Conservation (phyloP, 2,888 invertebrate species). For the Eupeodes latifasciatus region DNA sequence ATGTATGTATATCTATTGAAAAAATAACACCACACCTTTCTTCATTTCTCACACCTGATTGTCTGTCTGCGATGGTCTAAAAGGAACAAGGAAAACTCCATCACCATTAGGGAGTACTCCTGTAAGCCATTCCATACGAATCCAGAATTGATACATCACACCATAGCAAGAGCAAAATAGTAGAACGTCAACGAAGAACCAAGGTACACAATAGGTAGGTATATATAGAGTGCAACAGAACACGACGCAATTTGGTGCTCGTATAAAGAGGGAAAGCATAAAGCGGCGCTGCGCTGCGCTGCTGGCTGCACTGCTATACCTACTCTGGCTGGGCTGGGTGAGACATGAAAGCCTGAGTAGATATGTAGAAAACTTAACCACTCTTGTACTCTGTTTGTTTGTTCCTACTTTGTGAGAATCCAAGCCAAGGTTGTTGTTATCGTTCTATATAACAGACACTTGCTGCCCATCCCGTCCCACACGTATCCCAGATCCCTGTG, state of each 20-base stretch:
- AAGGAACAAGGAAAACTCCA: slow-evolving; percentile 27
- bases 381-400: slow-evolving; percentile 39
- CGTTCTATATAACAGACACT: slow-evolving; percentile 74
- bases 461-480: slow-evolving; percentile 38
- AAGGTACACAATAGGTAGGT: slow-evolving; percentile 43
- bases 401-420: slow-evolving; percentile 73
- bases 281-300: background rate
- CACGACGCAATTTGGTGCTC: slow-evolving; percentile 70
- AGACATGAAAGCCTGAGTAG: slow-evolving; percentile 60
- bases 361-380: background rate
- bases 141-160: slow-evolving; percentile 39
- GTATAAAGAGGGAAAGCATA: slow-evolving; percentile 71
- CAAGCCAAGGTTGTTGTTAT: slow-evolving; percentile 76
- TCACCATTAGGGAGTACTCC: background rate
- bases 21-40: background rate
- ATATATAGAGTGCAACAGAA: slow-evolving; percentile 71
- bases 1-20: background rate
- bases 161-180: background rate
- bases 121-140: background rate
- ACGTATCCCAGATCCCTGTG: slow-evolving; percentile 3
- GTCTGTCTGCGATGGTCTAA: slow-evolving; percentile 1
- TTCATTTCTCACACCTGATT: slow-evolving; percentile 44
- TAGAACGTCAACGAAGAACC: background rate
- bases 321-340: too few relatives aligned
- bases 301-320: background rate